Percentiles rank a stretch among this genome's conserved stretches.
phyloP scores from a whole-genome alignment of 2,888 invertebrate species.

The Coremacera marginata region DNA sequence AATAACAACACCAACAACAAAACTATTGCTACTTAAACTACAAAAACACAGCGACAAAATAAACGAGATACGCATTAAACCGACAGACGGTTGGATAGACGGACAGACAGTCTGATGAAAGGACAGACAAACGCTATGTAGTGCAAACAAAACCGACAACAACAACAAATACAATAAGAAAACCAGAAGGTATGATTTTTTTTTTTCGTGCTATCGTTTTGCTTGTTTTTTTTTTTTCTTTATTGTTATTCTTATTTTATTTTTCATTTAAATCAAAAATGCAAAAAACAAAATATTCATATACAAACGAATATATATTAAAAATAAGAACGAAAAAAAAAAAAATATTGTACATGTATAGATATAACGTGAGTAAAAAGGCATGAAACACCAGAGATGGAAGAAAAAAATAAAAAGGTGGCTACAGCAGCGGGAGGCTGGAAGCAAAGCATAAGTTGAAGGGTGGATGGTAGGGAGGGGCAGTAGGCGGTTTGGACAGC shows the following conservation, averaged over 20 bases:
- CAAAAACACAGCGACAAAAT: slow-evolving; percentile 6
- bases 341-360: not conserved
- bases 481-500: not conserved
- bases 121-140: not conserved
- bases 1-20: slow-evolving; percentile 5
- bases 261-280: not conserved
- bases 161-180: not conserved
- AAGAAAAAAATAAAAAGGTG: not conserved
- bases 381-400: slow-evolving; percentile 7
- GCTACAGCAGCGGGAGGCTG: not conserved
- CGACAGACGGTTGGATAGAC: not conserved
- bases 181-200: not conserved
- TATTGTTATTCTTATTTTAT: not conserved
- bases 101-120: not conserved
- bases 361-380: slow-evolving; percentile 22
- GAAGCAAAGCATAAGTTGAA: not conserved
- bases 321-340: not conserved
- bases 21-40: not conserved
- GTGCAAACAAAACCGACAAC: not conserved
- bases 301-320: not conserved
- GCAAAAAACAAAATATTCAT: not conserved
- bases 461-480: not conserved
- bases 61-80: not conserved
- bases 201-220: not conserved
- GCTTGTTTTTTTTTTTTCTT: not conserved